These are phyloP conservation scores for Pluvialis apricaria DNA, from an alignment of 2,113 vertebrate genomes.

Conservation along the genomic window DNA sequence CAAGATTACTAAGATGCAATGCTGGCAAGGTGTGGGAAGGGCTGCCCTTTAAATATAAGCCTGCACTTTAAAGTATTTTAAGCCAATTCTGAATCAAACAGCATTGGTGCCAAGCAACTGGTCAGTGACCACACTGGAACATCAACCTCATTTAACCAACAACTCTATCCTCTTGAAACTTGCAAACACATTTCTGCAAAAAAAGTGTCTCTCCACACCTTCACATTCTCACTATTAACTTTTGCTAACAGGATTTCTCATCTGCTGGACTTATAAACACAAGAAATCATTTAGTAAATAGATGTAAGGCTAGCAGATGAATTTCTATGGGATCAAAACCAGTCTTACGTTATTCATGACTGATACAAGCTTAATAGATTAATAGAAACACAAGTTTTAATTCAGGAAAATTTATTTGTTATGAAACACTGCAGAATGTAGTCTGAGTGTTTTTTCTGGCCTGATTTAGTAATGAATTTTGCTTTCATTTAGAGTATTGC, in stretches of 20 bases:
- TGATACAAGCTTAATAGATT: not conserved
- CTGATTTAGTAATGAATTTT: not conserved
- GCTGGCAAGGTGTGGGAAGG: not conserved
- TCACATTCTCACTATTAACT: not conserved
- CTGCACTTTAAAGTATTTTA: not conserved
- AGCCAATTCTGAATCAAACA: not conserved
- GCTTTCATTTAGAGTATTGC: not conserved
- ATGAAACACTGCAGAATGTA: not conserved
- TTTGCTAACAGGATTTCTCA: not conserved
- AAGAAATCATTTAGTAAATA: not conserved
- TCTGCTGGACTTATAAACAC: not conserved
- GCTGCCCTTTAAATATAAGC: not conserved
- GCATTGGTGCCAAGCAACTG: not conserved
- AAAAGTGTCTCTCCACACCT: not conserved
- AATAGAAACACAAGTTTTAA: not conserved
- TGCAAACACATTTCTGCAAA: not conserved
- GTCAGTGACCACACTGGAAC: not conserved
- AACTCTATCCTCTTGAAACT: not conserved
- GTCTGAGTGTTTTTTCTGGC: not conserved
- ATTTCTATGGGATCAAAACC: not conserved
- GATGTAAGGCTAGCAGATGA: not conserved
- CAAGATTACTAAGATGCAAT: not conserved
- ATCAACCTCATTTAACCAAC: not conserved
- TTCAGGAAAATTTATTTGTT: not conserved
- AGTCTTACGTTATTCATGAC: not conserved